Percentiles rank a stretch among this genome's conserved stretches.
phyloP scores from a whole-genome alignment of 2,113 vertebrate genomes.

The Ahaetulla prasina region DNA sequence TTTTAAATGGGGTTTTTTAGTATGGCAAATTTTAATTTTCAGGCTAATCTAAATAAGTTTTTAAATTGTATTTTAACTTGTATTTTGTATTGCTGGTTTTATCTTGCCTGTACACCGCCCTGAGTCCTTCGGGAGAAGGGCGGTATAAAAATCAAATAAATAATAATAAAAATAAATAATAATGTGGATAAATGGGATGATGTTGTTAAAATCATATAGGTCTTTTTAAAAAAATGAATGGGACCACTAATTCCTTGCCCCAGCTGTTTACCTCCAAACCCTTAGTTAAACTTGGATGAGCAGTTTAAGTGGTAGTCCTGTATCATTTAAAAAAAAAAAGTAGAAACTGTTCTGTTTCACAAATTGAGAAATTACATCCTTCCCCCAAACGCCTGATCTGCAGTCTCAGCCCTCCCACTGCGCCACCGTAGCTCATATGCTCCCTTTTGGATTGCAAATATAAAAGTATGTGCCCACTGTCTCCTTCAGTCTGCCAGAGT shows the following conservation, averaged over 20 bases:
- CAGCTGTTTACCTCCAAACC: not conserved
- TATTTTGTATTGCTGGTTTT: no score
- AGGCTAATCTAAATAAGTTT: no score
- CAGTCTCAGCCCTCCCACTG: not conserved
- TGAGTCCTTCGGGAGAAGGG: no score
- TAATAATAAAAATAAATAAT: no score
- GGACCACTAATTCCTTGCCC: not conserved
- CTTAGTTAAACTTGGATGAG: not conserved
- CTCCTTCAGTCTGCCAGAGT: slow-evolving; percentile 27
- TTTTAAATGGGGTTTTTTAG: no score
- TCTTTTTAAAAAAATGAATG: not conserved
- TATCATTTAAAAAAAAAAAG: not conserved
- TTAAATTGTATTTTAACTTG: no score
- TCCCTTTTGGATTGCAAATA: not conserved
- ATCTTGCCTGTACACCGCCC: no score
- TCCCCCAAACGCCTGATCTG: not conserved
- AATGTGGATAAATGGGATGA: not conserved
- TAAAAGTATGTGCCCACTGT: not conserved
- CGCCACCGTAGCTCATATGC: no score
- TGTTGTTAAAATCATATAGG: not conserved
- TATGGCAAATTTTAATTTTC: no score
- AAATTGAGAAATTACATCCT: not conserved
- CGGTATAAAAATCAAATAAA: no score
- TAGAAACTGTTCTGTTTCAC: not conserved
- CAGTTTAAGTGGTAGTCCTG: not conserved